A percentile compares a stretch with the other conserved stretches of the same genome.
These are phyloP conservation scores for Pedetes capensis DNA, from an alignment of 2,113 vertebrate genomes.

Conservation along the genomic window DNA sequence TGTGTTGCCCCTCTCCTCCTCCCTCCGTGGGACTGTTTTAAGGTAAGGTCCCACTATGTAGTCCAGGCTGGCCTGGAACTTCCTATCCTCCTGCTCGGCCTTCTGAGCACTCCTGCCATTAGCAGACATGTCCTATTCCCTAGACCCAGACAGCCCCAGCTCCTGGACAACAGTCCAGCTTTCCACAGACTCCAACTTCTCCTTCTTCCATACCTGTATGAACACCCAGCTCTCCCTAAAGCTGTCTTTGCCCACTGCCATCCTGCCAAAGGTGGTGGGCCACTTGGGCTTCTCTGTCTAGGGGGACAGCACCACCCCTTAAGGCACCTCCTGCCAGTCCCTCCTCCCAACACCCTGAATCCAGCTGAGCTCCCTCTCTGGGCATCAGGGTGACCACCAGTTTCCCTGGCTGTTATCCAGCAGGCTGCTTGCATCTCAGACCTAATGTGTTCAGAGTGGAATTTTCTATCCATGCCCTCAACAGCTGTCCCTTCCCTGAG, in stretches of 20 bases:
- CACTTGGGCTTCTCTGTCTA: background rate
- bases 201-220: background rate
- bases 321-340: background rate
- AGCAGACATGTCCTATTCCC: background rate
- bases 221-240: no score
- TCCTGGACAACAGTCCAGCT: no score
- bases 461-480: background rate
- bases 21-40: rapidly evolving
- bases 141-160: background rate
- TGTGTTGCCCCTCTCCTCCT: no score
- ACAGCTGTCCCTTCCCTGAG: no score
- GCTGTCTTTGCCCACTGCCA: background rate
- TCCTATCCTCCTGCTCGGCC: no score
- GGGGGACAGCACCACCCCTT: background rate
- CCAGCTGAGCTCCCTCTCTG: background rate
- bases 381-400: background rate
- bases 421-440: background rate
- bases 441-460: background rate
- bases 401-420: background rate
- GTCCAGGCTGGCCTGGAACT: no score
- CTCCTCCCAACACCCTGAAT: background rate
- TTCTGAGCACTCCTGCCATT: no score
- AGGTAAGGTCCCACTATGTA: no score
- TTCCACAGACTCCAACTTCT: background rate
- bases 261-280: background rate